Conservation (phyloP, 1,140 invertebrate genomes). For the Lethrus apterus region DNA sequence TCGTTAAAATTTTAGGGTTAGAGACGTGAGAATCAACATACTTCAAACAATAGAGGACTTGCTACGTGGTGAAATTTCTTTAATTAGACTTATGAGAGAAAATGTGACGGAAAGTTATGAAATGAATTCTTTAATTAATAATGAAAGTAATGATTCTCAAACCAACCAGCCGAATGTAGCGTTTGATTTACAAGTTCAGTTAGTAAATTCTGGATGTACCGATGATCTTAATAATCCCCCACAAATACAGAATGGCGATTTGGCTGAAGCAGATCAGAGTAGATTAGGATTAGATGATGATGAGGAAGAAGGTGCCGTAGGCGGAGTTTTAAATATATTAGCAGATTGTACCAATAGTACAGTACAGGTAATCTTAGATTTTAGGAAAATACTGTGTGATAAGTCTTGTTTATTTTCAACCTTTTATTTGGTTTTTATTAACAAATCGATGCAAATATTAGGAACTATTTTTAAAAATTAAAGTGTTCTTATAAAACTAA, state of each 20-base stretch:
- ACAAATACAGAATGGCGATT: conserved; percentile 36
- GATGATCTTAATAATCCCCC: conserved; percentile 7
- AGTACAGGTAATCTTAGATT: conserved; percentile 20
- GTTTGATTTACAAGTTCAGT: conserved; percentile 7
- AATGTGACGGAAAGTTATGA: conserved; percentile 23
- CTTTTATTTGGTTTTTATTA: conserved; percentile 5
- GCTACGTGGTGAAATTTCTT: conserved; percentile 31
- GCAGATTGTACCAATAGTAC: conserved; percentile 4
- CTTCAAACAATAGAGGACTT: conserved; percentile 32
- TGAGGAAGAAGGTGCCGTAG: conserved; percentile 38
- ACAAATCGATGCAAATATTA: no score
- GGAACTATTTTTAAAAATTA: no score
- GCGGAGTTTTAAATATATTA: conserved; percentile 22
- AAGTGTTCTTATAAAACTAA: no score
- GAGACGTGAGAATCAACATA: conserved; percentile 25
- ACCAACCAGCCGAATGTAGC: conserved; percentile 1
- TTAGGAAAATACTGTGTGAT: not conserved
- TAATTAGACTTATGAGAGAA: conserved; percentile 33
- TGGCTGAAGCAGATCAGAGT: conserved; percentile 40
- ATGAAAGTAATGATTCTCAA: not conserved
- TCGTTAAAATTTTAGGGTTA: conserved; percentile 25
- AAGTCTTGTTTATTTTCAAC: no score
- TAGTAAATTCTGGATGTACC: not conserved
- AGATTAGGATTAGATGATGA: conserved; percentile 27
- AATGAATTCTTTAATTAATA: not conserved